A percentile compares a stretch with the other conserved stretches of the same genome.
Evolutionary conservation across 2,888 invertebrate genomes (phyloP).

Genomic region (Tanytarsus gracilentus): DNA sequence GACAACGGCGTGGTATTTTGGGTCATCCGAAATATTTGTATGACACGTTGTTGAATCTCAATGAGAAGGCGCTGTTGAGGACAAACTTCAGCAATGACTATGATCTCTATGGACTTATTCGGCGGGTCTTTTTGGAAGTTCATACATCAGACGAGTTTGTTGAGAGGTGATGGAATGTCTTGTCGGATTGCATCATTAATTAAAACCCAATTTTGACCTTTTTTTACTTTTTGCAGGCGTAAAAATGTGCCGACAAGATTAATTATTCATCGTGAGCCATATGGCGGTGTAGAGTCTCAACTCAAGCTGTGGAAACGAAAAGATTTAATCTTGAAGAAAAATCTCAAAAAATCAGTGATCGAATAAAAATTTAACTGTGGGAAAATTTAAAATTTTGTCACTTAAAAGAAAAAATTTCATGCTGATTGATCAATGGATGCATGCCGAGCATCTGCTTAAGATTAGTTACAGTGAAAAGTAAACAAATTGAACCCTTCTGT

Average conservation of each 20-base stretch:
- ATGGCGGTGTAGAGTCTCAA: background rate
- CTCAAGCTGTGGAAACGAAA: conserved; percentile 4
- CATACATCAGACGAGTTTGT: background rate
- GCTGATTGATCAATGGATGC: conserved; percentile 15
- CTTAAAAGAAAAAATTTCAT: no score
- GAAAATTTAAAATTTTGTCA: no score
- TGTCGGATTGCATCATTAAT: background rate
- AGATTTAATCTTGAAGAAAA: conserved; percentile 7
- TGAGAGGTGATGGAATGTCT: background rate
- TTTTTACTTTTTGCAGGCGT: background rate
- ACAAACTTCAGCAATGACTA: conserved; percentile 34
- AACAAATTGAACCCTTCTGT: no score
- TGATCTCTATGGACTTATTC: conserved; percentile 38
- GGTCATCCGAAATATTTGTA: conserved; percentile 39
- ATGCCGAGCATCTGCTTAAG: conserved; percentile 7
- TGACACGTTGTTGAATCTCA: conserved; percentile 36
- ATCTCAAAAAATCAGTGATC: no score
- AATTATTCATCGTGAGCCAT: conserved; percentile 17
- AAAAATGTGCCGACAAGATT: conserved; percentile 20
- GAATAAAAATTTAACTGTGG: no score
- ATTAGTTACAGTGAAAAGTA: no score
- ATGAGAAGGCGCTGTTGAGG: conserved; percentile 36
- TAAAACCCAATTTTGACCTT: background rate
- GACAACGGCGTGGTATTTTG: conserved; percentile 38
- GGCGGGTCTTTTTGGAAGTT: background rate